These are phyloP conservation scores for Trissolcus basalis DNA, from an alignment of 1,140 invertebrate genomes.

Conservation along the genomic window DNA sequence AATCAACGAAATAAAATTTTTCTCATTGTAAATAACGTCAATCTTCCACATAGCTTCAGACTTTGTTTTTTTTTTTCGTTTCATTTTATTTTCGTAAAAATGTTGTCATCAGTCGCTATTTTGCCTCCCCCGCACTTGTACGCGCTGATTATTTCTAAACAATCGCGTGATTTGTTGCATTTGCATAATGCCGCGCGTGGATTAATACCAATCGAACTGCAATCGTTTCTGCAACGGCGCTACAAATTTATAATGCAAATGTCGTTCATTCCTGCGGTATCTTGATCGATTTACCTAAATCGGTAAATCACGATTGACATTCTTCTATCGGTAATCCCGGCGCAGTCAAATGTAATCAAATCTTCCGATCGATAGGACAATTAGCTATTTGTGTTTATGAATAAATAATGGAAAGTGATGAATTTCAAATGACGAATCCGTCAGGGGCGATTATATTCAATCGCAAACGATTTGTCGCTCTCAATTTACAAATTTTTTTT, in stretches of 20 bases:
- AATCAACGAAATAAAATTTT: too few species aligned
- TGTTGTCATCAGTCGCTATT: too few species aligned
- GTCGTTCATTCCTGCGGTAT: not conserved
- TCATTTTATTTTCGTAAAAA: too few species aligned
- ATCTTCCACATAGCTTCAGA: too few species aligned
- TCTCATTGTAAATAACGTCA: too few species aligned
- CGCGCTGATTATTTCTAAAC: not conserved
- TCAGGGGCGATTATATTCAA: not conserved
- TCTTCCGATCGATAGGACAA: too few species aligned
- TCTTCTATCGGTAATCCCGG: too few species aligned
- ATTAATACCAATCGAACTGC: not conserved
- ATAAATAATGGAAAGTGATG: not conserved
- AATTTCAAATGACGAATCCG: not conserved
- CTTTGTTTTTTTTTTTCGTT: too few species aligned
- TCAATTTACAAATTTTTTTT: not conserved
- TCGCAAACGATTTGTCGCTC: not conserved
- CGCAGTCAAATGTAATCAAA: too few species aligned
- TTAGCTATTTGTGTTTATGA: too few species aligned
- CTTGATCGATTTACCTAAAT: not conserved
- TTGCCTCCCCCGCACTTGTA: not conserved
- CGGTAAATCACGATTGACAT: not conserved
- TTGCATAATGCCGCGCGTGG: conserved; percentile 1
- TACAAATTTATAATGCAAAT: too few species aligned
- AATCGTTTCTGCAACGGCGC: too few species aligned
- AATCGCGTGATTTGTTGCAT: conserved; percentile 1